Evolutionary conservation across 2,888 invertebrate species (phyloP).

Genomic region (Heteromyza rotundicornis): DNA sequence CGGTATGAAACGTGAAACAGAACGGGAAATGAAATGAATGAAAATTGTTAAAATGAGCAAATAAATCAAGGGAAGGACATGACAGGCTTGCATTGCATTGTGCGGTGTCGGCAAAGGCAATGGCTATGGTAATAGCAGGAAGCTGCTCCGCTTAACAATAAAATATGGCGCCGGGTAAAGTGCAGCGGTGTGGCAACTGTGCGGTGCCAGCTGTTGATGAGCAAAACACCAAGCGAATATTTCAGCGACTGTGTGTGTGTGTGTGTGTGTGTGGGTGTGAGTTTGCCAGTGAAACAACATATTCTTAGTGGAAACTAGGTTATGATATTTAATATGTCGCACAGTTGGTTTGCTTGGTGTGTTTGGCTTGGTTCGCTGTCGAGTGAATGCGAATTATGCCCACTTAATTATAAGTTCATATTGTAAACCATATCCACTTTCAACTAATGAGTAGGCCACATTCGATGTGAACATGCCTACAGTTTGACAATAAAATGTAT

Average conservation of each 20-base stretch:
- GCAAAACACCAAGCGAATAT: neutral
- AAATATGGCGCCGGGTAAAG: neutral
- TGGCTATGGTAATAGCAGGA: neutral
- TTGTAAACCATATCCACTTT: no score
- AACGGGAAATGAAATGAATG: slow-evolving; percentile 32
- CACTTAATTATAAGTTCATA: no score
- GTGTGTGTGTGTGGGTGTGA: neutral
- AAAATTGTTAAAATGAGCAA: slow-evolving; percentile 51
- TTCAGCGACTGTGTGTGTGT: neutral
- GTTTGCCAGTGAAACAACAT: neutral
- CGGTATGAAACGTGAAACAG: no score
- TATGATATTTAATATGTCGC: neutral
- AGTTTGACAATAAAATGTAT: no score
- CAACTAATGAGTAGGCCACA: no score
- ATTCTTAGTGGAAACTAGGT: neutral
- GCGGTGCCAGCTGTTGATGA: neutral
- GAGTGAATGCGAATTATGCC: no score
- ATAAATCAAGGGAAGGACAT: slow-evolving; percentile 48
- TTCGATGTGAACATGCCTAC: no score
- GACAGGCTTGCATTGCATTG: neutral
- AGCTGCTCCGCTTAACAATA: neutral
- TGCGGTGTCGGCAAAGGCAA: neutral
- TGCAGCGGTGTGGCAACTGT: neutral
- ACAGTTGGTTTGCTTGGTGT: neutral
- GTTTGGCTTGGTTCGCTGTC: no score